Base-by-base conservation (phyloP, 2,888 invertebrate genomes). In the Lobophora halterata region DNA sequence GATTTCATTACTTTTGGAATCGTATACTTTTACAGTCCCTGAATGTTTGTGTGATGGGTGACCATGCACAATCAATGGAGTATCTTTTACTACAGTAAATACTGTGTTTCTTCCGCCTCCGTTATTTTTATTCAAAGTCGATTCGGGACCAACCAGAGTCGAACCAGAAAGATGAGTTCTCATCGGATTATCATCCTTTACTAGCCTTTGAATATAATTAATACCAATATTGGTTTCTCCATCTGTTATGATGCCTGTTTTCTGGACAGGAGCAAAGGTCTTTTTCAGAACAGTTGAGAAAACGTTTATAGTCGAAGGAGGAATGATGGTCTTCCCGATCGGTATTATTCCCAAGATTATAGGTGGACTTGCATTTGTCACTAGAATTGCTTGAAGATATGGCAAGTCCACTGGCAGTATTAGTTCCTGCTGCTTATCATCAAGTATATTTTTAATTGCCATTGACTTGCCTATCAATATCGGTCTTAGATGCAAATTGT, bases 311-410 rank as follows among this genome's bases (percentile, higher is more conserved):
- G 12, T 7, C 16, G 29, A 25, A 16, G 30, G 14, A 26, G 40
- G 35, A 14, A 40, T 20, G 24, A 52, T 46, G 6, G 58, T 58
- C 23, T 64, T 65, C 2, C 65, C 65, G 9, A 79, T 34, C 0
- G 77, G 76, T 43, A 80, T 65, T 5, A 79, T 56, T 1, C 73
- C 79, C 21, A 81, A 49, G 34, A 77, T 50, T 36, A 56, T 70
- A 5, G 64, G 59, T 2, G 80, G 78, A 23, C 64, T 26, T 1
- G 51, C 37, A 6, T 65, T 43, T 3, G 67, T 62, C 1, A 80
- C 46, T 1, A 79, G 50, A 38, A 79, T 39, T 3, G 66, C 68
- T 57, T 77, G 62, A 13, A 74, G 46, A 35, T 66, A 72, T 0
- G 66, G 61, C 4, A 55, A 42, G 25, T 56, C 18, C 6, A 19